Conservation (phyloP, 2,113 vertebrate species). For the Archocentrus centrarchus region DNA sequence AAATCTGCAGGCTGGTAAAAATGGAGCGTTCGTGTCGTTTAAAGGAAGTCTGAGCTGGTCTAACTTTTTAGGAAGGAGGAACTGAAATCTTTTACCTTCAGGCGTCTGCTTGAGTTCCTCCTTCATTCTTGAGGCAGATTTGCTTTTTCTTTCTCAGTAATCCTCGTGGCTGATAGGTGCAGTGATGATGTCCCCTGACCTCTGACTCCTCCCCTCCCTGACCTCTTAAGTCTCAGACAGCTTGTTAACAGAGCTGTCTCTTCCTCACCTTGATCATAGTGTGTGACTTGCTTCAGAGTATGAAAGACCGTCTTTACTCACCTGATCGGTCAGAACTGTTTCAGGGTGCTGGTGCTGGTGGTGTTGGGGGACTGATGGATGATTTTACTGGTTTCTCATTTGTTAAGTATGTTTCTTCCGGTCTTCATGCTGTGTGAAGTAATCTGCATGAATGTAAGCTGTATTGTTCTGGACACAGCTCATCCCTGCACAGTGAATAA, state of each 20-base stretch:
- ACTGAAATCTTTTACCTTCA: background rate
- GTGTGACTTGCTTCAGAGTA: background rate
- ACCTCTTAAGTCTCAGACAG: slow-evolving; percentile 17
- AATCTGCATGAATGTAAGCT: rapidly evolving
- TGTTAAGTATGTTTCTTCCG: too few relatives aligned
- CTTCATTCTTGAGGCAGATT: slow-evolving; percentile 36
- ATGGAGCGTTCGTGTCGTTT: background rate
- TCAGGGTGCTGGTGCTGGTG: background rate
- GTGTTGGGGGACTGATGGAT: background rate
- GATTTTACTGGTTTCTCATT: too few relatives aligned
- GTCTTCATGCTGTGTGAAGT: background rate
- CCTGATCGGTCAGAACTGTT: too few relatives aligned
- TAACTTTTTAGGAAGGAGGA: background rate
- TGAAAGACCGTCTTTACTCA: too few relatives aligned
- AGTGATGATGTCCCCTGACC: slow-evolving; percentile 40
- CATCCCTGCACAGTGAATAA: background rate
- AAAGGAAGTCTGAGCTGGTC: background rate
- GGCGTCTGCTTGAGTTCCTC: background rate
- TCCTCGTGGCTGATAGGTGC: slow-evolving; percentile 42
- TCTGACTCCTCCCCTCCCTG: background rate
- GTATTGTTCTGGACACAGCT: rapidly evolving
- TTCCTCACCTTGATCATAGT: slow-evolving; percentile 15
- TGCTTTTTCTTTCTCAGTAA: slow-evolving; percentile 39
- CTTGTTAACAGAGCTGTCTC: background rate
- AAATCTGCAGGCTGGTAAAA: too few relatives aligned